phyloP scores from a whole-genome alignment of 1,140 invertebrate species.

The Plutomurus gul region DNA sequence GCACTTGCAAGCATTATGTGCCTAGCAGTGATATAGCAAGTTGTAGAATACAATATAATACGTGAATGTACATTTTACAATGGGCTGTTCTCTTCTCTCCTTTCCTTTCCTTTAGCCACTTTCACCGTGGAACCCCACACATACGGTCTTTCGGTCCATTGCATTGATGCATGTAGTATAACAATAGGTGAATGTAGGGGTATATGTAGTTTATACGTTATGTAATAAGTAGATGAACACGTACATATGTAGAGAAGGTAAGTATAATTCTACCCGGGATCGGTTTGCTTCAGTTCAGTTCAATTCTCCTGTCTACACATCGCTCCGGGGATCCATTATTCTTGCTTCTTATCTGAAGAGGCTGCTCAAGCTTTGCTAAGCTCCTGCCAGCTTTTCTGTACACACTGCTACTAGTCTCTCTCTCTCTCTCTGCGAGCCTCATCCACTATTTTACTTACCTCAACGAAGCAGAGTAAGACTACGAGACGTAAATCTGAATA shows the following conservation, averaged over 20 bases:
- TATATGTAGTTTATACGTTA: no score
- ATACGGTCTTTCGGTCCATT: constrained; percentile 15
- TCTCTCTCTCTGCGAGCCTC: no score
- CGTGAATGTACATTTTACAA: no score
- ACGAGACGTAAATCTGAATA: constrained; percentile 3
- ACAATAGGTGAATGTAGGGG: no score
- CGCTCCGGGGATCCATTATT: constrained; percentile 31
- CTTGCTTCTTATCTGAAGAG: constrained; percentile 33
- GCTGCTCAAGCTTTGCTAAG: constrained; percentile 1
- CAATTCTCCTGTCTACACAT: constrained; percentile 18
- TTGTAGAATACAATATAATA: no score
- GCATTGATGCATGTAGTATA: background rate
- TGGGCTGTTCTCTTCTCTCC: background rate
- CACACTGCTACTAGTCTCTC: no score
- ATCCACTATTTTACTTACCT: constrained; percentile 10
- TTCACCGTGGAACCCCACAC: background rate
- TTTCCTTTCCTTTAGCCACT: background rate
- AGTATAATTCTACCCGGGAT: background rate
- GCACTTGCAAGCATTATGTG: background rate
- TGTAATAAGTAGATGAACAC: background rate
- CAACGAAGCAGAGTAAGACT: background rate
- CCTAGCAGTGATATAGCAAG: no score
- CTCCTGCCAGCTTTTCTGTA: background rate
- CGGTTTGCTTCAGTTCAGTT: background rate
- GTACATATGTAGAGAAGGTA: no score